Base-by-base conservation (phyloP, 2,797 vertebrate species). In the Fistularia tabacaria region DNA sequence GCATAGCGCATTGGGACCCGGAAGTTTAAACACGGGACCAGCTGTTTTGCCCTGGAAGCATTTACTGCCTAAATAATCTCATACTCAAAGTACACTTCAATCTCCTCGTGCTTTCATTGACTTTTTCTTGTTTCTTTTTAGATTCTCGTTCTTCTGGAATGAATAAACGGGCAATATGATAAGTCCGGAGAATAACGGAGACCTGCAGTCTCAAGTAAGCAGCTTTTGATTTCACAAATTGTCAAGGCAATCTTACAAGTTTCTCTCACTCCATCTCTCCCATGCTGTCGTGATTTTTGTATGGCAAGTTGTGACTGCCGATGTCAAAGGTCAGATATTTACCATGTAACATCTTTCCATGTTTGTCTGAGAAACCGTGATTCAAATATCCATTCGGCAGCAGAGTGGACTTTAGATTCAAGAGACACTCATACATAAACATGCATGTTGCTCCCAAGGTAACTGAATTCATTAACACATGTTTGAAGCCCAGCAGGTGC, bases 191-290 rank as follows among this genome's bases (percentile, higher is more conserved):
- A 79, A 73, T 70, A 84, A 64, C 25, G 82, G n/a, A 37, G 88
- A 92, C 64, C 85, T 91, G n/a, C 90, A 87, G 67, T 63, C 84
- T 78, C 91, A 92, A 76, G 91, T 92, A 78, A 76, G 81, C 37
- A 38, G 1, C 8, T 0, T 46, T 36, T 51, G 5, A 6, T 54
- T 15, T 59, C 14, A 52, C 7, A 61, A 5, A 9, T 46, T 55
- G 6, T 41, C 7, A 5, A 44, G 14, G n/a, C 47, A 52, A 9
- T 1, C 14, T 57, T 38, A 0, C 36, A 57, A 36, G 14, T 14
- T 55, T 12, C 37, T 36, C 25, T 12, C 0, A 7, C 12, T 13
- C 9, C 9, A 6, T n/a, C 10, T 45, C 6, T 11, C 51, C 9
- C 49, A 10, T 45, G 49, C 8, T 44, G 47, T 59, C 52, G 46